Base-by-base conservation (phyloP, 1,140 invertebrate species). In the Bombus vancouverensis region DNA sequence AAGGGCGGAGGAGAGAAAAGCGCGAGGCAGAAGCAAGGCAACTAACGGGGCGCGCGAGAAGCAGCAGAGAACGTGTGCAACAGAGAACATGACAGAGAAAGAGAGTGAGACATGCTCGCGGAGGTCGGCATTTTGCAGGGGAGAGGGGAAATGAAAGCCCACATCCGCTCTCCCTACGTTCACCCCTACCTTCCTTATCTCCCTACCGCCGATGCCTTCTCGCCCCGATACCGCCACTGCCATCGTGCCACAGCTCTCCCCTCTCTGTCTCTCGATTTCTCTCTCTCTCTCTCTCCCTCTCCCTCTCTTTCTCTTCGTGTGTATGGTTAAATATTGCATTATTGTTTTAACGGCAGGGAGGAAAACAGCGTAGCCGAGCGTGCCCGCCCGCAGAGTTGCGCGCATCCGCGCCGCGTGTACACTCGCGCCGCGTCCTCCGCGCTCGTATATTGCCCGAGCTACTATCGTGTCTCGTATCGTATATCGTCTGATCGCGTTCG, bases 321-420 rank as follows among this genome's bases (percentile, higher is more conserved):
- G 93, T 95, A 94, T 93, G 92, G 93, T 94, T 95, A 94, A 95
- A 94, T 95, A 95, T 95, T 94, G 94, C 94, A 95, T 95, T 95
- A 94, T 94, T 95, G 94, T 95, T 94, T 94, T 94, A 94, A 94
- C 94, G 92, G 93, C 89, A 93, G 92, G 92, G 93, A 93, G 91
- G 94, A 94, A 94, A 94, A 94, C 93, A 95, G 92, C 87, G 88
- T 86, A 89, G 88, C 81, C 88, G 90, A 84, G 88, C 85, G 89
- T 89, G 81, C 90, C 85, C 89, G 90, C 84, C 87, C 91, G 89
- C 91, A 89, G 89, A 87, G 88, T 92, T 90, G 91, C 91, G 90
- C 91, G 88, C 80, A 89, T 91, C 88, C 87, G 88, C 89, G 89
- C 85, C 87, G 87, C 90, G 91, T 90, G 91, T 91, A 86, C 88